Evolutionary conservation across 2,113 vertebrate genomes (phyloP), one percentile per base, ranked within the genome.

Genomic region (Psophia crepitans): DNA sequence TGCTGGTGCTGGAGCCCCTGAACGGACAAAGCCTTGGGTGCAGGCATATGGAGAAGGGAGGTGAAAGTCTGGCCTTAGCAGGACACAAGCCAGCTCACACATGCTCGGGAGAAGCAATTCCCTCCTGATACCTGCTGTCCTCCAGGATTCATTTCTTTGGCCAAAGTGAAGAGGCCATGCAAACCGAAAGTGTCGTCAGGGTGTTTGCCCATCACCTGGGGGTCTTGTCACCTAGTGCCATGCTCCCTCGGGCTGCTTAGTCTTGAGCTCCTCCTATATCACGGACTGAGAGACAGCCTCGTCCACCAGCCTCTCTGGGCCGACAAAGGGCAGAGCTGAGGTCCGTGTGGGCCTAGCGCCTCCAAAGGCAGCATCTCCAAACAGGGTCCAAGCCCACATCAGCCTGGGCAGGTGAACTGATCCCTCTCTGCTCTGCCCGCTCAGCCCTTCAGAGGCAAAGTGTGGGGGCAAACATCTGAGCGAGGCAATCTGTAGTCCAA

Each of bases 401-500:
- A 83, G 32, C n/a, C 71, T 14, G 35, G 24, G 30, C 65, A 71
- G 74, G 78, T 37, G 63, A 84, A 51, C 33, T 65, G 12, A 24
- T 33, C 41, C 37, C 35, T 60, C 54, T 43, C 54, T 77, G 35
- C 54, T 84, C 65, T 78, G 84, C 84, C 81, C 0, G 0, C 32
- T 90, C 91, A 81, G 49, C 61, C 77, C 77, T 92, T 91, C 89
- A 96, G 89, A 95, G 43, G 49, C 77, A 95, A 66, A 85, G 76
- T 95, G 86, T 51, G 28, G 28, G 46, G 95, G 80, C n/a, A 78
- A 83, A 61, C 33, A 64, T 24, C 2, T 0, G 37, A 49, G 35
- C 0, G 1, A 97, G 94, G 84, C 90, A 43, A 88, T 2, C 37
- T 65, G 69, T 46, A 37, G 37, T 70, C 91, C 84, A 87, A 69